Conservation (phyloP, 2,888 invertebrate species). For the Acanthosepion pharaonis region DNA sequence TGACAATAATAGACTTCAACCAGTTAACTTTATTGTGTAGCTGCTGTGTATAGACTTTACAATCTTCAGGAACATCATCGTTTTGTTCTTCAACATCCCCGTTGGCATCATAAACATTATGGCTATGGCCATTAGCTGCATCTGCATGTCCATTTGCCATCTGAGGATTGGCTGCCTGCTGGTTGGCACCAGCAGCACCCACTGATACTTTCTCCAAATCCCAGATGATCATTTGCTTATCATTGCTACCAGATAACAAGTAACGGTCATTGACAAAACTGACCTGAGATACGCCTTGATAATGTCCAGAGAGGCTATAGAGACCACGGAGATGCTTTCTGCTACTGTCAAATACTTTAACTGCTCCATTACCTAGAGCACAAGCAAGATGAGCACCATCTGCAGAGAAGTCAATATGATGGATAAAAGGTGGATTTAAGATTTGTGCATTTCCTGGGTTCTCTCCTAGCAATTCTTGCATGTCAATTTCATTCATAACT, state of each 20-base stretch:
- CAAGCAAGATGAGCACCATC: constrained; percentile 64
- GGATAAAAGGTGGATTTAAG: constrained; percentile 72
- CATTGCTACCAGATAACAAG: constrained; percentile 70
- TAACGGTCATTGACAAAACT: constrained; percentile 63
- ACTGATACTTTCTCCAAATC: constrained; percentile 59
- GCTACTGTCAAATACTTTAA: constrained; percentile 67
- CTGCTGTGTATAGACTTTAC: constrained; percentile 58
- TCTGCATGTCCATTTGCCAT: constrained; percentile 48
- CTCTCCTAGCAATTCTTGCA: constrained; percentile 68
- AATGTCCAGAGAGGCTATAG: constrained; percentile 67
- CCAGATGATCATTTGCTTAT: constrained; percentile 66
- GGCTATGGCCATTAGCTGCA: constrained; percentile 52
- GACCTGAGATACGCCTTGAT: constrained; percentile 72
- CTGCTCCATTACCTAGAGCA: constrained; percentile 71
- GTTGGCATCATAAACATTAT: constrained; percentile 46
- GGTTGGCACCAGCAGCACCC: constrained; percentile 38
- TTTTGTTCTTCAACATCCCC: constrained; percentile 52
- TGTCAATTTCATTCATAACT: constrained; percentile 68
- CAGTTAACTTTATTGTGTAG: constrained; percentile 71
- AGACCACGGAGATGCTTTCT: constrained; percentile 63
- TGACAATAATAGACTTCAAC: constrained; percentile 63
- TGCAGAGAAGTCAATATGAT: constrained; percentile 63
- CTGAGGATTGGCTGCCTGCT: constrained; percentile 44
- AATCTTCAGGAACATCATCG: constrained; percentile 58
- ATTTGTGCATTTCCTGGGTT: constrained; percentile 65